Evolutionary conservation across 23 tunicate species (phyloP).

Genomic region (Ascidia mentula): DNA sequence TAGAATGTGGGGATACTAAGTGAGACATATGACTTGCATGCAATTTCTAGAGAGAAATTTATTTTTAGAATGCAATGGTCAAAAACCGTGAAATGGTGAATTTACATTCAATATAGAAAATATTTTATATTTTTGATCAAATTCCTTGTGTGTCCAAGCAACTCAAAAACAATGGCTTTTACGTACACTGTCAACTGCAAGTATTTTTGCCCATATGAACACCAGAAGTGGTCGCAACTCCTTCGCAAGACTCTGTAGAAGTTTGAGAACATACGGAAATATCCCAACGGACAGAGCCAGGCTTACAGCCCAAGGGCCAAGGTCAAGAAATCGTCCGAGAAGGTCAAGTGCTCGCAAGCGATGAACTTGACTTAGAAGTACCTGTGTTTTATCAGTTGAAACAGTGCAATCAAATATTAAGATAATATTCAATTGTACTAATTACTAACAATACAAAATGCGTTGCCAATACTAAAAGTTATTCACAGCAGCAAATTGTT

Average conservation of each 20-base stretch:
- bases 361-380: slow-evolving; percentile 90
- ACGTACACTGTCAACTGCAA: slow-evolving; percentile 86
- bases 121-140: no score
- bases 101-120: no score
- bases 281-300: slow-evolving; percentile 92
- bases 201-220: slow-evolving; percentile 94
- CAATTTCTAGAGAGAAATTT: no score
- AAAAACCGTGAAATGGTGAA: no score
- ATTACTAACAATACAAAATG: neutral
- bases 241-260: slow-evolving; percentile 81
- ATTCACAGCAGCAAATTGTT: no score
- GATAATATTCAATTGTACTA: neutral
- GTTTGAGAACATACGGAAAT: slow-evolving; percentile 90
- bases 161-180: no score
- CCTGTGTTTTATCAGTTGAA: slow-evolving; percentile 30
- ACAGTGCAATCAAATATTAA: neutral
- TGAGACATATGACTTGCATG: no score
- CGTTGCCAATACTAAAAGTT: no score
- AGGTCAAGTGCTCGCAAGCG: slow-evolving; percentile 82
- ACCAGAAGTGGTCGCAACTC: slow-evolving; percentile 89
- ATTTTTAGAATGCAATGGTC: no score
- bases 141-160: no score
- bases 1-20: no score
- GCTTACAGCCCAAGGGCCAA: slow-evolving; percentile 97
- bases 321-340: slow-evolving; percentile 85